These are phyloP conservation scores for Masticophis lateralis DNA, from an alignment of 2,797 vertebrate species.

Conservation along the genomic window DNA sequence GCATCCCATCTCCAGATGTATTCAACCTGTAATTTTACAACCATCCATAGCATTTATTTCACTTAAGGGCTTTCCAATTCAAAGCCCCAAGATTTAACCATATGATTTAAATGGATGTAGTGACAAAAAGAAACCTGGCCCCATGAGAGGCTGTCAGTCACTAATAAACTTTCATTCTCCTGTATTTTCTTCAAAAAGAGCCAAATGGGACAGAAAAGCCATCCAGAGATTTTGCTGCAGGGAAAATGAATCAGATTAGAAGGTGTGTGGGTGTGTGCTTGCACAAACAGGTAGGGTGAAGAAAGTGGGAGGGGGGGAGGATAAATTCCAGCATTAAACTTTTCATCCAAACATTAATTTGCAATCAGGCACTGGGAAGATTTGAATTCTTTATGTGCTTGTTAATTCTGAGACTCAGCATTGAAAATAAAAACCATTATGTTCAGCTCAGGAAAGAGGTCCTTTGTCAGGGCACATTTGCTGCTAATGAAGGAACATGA, in stretches of 20 bases:
- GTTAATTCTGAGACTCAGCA: constrained; percentile 23
- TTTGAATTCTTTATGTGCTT: constrained; percentile 53
- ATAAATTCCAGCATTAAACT: constrained; percentile 4
- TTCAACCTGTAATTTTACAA: background rate
- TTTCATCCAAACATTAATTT: constrained; percentile 22
- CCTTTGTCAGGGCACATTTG: constrained; percentile 37
- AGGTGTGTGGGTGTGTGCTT: background rate
- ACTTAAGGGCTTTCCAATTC: background rate
- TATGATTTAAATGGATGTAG: background rate
- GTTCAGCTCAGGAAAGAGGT: constrained; percentile 10
- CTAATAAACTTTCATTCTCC: background rate
- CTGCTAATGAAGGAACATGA: constrained; percentile 33
- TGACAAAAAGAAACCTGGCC: background rate
- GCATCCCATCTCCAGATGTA: background rate
- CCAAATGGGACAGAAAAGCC: background rate
- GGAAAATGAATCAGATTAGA: background rate
- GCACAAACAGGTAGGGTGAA: background rate
- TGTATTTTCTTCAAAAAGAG: background rate
- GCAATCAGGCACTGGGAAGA: constrained; percentile 27
- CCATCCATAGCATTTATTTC: background rate
- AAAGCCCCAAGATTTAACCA: background rate
- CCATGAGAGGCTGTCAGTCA: background rate
- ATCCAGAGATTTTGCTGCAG: background rate
- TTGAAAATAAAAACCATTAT: constrained; percentile 35
- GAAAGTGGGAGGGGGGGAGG: background rate